phyloP scores from a whole-genome alignment of 2,113 vertebrate genomes.

The Sitta europaea region DNA sequence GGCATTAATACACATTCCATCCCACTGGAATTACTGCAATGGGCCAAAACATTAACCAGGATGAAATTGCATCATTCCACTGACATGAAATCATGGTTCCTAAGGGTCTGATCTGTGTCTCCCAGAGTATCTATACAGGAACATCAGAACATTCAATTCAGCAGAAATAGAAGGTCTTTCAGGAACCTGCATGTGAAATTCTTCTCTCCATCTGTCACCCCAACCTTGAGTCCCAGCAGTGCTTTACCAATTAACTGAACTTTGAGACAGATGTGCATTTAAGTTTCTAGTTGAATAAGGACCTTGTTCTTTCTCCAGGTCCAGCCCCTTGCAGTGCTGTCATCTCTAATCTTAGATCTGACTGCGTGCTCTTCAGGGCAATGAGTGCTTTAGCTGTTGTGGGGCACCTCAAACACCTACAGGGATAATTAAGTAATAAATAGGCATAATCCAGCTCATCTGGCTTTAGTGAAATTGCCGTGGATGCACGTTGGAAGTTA shows the following conservation, averaged over 20 bases:
- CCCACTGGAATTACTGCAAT: not conserved
- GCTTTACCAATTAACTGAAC: not conserved
- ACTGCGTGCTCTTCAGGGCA: conserved; percentile 1
- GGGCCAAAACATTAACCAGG: not conserved
- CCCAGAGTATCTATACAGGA: not conserved
- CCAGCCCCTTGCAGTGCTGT: not conserved
- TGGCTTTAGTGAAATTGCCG: not conserved
- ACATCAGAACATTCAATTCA: not conserved
- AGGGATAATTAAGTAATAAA: conserved; percentile 31
- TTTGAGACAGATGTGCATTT: not conserved
- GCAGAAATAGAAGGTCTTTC: not conserved
- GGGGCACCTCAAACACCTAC: conserved; percentile 24
- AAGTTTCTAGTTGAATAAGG: not conserved
- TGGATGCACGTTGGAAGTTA: not conserved
- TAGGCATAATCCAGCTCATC: not conserved
- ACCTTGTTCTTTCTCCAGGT: not conserved
- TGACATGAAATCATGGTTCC: not conserved
- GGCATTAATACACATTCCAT: not conserved
- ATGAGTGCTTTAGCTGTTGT: not conserved
- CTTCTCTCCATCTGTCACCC: not conserved
- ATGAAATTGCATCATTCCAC: not conserved
- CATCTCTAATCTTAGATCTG: conserved; percentile 45
- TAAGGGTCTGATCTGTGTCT: not conserved
- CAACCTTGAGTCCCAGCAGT: not conserved
- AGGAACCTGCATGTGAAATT: not conserved